These are phyloP conservation scores for Gadopsis bispinosus DNA, from an alignment of 2,797 vertebrate genomes.

Conservation along the genomic window DNA sequence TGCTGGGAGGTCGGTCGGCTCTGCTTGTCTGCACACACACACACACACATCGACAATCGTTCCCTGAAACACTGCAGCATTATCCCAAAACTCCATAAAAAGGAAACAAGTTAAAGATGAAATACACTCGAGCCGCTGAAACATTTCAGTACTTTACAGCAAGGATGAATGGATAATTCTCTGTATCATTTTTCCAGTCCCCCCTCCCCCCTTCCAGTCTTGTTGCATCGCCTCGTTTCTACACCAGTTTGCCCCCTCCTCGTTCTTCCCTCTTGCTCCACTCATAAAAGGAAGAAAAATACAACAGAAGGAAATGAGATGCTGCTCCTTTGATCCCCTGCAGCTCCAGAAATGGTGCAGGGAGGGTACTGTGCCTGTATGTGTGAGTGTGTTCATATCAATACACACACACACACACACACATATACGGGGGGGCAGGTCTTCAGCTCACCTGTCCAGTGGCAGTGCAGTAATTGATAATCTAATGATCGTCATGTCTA, in stretches of 20 bases:
- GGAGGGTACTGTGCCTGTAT: slow-evolving; percentile 17
- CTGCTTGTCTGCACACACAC: slow-evolving; percentile 40
- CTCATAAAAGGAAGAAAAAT: slow-evolving; percentile 65
- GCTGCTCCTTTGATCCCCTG: slow-evolving; percentile 61
- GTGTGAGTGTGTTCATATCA: slow-evolving; percentile 14
- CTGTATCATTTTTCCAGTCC: slow-evolving; percentile 16
- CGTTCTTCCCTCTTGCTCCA: slow-evolving; percentile 23
- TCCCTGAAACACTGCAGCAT: slow-evolving; percentile 55
- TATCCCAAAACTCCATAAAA: slow-evolving; percentile 67
- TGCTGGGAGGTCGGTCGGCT: slow-evolving; percentile 65
- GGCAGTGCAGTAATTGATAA: slow-evolving; percentile 34
- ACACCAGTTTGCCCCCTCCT: slow-evolving; percentile 13
- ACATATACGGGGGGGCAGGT: slow-evolving; percentile 11
- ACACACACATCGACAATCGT: slow-evolving; percentile 2
- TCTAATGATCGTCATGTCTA: slow-evolving; percentile 34
- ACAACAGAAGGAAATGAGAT: slow-evolving; percentile 68
- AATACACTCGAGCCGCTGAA: slow-evolving; percentile 45
- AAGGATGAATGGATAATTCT: slow-evolving; percentile 64
- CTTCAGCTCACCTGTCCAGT: slow-evolving; percentile 29
- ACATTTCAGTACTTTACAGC: slow-evolving; percentile 53
- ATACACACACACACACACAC: slow-evolving; percentile 9
- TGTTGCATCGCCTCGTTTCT: slow-evolving; percentile 49
- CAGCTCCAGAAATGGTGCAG: slow-evolving; percentile 59
- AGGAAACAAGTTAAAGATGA: slow-evolving; percentile 59
- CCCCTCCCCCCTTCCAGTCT: slow-evolving; percentile 10